A percentile compares a stretch with the other conserved stretches of the same genome.
Evolutionary conservation across 2,888 invertebrate genomes (phyloP).

Genomic region (Aromia moschata): DNA sequence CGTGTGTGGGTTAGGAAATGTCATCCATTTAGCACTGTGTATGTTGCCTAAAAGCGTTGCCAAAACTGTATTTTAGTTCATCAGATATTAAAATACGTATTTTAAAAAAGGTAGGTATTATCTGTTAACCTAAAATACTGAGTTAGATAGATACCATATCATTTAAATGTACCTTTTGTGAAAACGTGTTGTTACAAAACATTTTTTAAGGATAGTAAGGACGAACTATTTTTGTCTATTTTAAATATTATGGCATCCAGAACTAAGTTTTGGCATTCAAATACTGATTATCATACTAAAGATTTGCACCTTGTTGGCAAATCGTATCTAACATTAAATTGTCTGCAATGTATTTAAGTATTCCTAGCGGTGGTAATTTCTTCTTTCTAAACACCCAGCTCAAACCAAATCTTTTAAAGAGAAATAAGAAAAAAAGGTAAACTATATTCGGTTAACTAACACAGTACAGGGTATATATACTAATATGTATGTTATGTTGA

Average conservation of each 20-base stretch:
- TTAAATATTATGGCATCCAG: conserved; percentile 2
- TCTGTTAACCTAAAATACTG: conserved; percentile 8
- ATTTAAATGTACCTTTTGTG: too few relatives aligned
- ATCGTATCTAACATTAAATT: conserved; percentile 40
- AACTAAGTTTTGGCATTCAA: conserved; percentile 7
- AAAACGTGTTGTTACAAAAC: too few relatives aligned
- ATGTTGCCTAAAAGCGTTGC: conserved; percentile 35
- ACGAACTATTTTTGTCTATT: too few relatives aligned
- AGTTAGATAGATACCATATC: not conserved
- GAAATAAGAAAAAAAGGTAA: conserved; percentile 35
- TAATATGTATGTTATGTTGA: conserved; percentile 20
- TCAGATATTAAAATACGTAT: not conserved
- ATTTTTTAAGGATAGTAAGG: too few relatives aligned
- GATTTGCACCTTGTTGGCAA: conserved; percentile 16
- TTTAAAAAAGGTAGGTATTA: not conserved
- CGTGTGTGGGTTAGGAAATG: conserved; percentile 28
- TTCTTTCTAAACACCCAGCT: conserved; percentile 62
- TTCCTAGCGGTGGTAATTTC: conserved; percentile 42
- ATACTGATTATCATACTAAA: conserved; percentile 18
- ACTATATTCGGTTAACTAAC: conserved; percentile 46
- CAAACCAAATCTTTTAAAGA: conserved; percentile 58
- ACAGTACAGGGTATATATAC: conserved; percentile 52
- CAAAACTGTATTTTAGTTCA: conserved; percentile 7
- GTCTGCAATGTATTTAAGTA: conserved; percentile 43
- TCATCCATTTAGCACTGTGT: conserved; percentile 47